Percentiles rank a stretch among this genome's conserved stretches.
Conservation (phyloP, 2,797 vertebrate species). For the Meriones psammophilus region DNA sequence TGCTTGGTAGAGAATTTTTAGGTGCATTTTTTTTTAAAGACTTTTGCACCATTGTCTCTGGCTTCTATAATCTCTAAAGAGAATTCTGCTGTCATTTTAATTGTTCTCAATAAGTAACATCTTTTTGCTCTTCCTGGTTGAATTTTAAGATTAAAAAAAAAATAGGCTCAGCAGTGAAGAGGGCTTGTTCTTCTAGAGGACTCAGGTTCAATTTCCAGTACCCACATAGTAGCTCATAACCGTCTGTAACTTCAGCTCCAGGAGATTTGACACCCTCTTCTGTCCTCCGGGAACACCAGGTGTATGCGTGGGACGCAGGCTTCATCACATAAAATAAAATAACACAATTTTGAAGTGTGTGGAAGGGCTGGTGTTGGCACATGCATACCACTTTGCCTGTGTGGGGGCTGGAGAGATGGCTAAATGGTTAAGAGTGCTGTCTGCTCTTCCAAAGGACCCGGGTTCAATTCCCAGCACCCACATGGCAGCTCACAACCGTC, state of each 20-base stretch:
- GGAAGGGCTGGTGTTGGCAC: background rate
- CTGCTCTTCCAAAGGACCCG: too few relatives aligned
- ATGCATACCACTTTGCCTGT: background rate
- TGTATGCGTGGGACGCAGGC: background rate
- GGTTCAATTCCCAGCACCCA: too few relatives aligned
- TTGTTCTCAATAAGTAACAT: slow-evolving; percentile 1
- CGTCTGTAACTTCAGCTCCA: background rate
- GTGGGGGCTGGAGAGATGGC: too few relatives aligned
- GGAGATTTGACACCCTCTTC: background rate
- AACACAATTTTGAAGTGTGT: background rate
- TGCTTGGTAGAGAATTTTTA: slow-evolving; percentile 20
- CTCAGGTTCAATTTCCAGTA: background rate
- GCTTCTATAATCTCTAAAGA: slow-evolving; percentile 22
- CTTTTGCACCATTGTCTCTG: background rate
- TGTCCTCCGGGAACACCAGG: background rate
- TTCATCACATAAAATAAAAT: background rate
- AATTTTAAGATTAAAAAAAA: background rate
- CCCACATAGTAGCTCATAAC: background rate
- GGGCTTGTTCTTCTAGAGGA: background rate
- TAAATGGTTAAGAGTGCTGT: too few relatives aligned
- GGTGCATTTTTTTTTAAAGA: background rate
- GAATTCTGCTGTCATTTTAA: slow-evolving; percentile 41
- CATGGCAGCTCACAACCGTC: too few relatives aligned
- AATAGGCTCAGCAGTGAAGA: background rate
- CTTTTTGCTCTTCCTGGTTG: background rate